phyloP scores from a whole-genome alignment of 1,140 invertebrate genomes.

The Drosophila navojoa region DNA sequence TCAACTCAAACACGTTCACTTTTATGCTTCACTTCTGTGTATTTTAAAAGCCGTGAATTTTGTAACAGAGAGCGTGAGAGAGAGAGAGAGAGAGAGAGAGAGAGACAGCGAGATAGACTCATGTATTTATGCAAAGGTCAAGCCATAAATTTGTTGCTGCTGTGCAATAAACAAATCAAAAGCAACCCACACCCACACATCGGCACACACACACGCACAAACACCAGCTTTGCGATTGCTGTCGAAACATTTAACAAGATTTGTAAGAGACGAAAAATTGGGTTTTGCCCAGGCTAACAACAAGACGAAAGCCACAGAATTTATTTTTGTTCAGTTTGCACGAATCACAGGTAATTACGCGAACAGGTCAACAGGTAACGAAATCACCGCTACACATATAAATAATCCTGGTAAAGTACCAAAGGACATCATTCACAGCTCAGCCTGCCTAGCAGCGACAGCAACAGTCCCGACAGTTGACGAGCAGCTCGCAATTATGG shows the following conservation, averaged over 20 bases:
- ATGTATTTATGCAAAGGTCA: constrained; percentile 50
- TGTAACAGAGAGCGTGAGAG: background rate
- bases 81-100: too few species aligned
- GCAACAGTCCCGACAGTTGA: constrained; percentile 5
- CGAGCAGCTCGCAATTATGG: constrained; percentile 38
- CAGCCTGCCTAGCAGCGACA: constrained; percentile 61
- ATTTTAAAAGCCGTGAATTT: background rate
- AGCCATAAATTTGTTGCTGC: constrained; percentile 47
- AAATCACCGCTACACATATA: constrained; percentile 54
- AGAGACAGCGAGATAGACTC: background rate
- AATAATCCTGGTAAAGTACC: constrained; percentile 68
- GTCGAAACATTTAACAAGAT: constrained; percentile 49
- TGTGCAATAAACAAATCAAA: constrained; percentile 10
- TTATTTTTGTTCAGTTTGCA: background rate
- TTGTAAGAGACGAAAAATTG: constrained; percentile 11
- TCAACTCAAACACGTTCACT: background rate
- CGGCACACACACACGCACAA: background rate
- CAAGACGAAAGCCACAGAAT: constrained; percentile 6
- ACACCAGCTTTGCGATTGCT: constrained; percentile 2
- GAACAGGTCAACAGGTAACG: constrained; percentile 51
- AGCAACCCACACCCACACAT: constrained; percentile 3
- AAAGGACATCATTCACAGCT: constrained; percentile 74
- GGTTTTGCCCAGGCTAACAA: constrained; percentile 32
- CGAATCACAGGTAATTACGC: constrained; percentile 68
- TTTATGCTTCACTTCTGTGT: background rate